Base-by-base conservation (phyloP, 1,140 invertebrate species). In the Drosophila kikkawai region DNA sequence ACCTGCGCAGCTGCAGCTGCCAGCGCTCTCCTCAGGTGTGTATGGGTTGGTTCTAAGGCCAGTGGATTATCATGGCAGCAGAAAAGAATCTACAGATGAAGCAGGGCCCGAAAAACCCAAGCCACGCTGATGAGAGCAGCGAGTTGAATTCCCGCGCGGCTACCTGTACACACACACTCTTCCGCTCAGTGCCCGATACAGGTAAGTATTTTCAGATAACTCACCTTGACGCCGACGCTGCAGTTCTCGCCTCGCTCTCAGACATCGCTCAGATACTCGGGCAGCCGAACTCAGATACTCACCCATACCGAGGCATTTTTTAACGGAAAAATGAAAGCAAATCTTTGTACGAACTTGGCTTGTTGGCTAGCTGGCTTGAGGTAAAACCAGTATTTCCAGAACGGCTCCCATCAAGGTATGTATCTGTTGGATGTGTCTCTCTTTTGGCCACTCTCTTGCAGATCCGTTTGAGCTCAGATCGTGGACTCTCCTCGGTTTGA, bases 291-390 rank as follows among this genome's bases (percentile, higher is more conserved):
- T 37, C 37, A 69, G 58, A 75, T 58, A 79, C 26, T 59, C 53
- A 65, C 45, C 32, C 44, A 42, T 60, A 47, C 58, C 37, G 7
- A 26, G 73, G 50, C 67, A 51, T 68, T 53, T 58, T 77, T 86
- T 91, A 91, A 86, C 85, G 76, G 79, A 80, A 80, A 91, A 91
- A 91, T 91, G 86, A 91, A 91, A 91, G 86, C 82, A 91, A 91
- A 91, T 91, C 87, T 91, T 91, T 86, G 87, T 85, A 75, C 74
- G 67, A 85, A 90, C 73, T 75, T 74, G 79, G 80, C 83, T 66
- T 47, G 63, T 68, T 77, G 67, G 77, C 77, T 59, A 11, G 50
- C 37, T 65, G 56, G 77, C 65, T 59, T 76, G 79, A 56, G 66
- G 75, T 55, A 73, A 81, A 90, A 91, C 82, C 87, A 80, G 86